phyloP scores from a whole-genome alignment of 2,888 invertebrate species.

The Siphonodentalium dalli region DNA sequence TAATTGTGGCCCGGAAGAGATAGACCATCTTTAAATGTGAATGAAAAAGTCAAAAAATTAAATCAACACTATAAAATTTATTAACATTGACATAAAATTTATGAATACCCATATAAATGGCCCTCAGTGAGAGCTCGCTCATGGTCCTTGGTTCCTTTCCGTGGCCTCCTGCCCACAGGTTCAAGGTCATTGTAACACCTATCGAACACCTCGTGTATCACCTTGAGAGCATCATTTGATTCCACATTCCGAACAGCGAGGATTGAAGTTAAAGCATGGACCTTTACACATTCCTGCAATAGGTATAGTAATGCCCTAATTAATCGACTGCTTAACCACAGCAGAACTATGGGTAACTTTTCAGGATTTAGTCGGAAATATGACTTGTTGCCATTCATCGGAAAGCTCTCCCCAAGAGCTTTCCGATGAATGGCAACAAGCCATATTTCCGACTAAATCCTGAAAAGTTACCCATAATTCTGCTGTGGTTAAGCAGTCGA shows the following conservation, averaged over 20 bases:
- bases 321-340: too few relatives aligned
- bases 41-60: too few relatives aligned
- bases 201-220: slow-evolving; percentile 86
- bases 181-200: slow-evolving; percentile 92
- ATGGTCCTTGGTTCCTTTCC: slow-evolving; percentile 40
- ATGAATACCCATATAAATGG: slow-evolving; percentile 49
- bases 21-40: too few relatives aligned
- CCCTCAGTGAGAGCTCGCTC: slow-evolving; percentile 49
- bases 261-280: slow-evolving; percentile 84
- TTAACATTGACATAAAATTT: background rate
- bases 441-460: too few relatives aligned
- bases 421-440: too few relatives aligned
- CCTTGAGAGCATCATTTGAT: slow-evolving; percentile 75
- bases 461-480: too few relatives aligned
- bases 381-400: too few relatives aligned
- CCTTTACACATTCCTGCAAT: slow-evolving; percentile 80
- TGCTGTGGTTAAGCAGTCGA: too few relatives aligned
- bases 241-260: slow-evolving; percentile 80
- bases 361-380: too few relatives aligned
- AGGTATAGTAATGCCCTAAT: slow-evolving; percentile 1
- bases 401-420: too few relatives aligned
- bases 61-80: background rate
- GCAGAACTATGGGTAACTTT: too few relatives aligned
- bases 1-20: too few relatives aligned
- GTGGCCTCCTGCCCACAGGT: slow-evolving; percentile 76